A percentile compares a stretch with the other conserved stretches of the same genome.
Evolutionary conservation across 1,140 invertebrate genomes (phyloP).

Genomic region (Aporrectodea caliginosa): DNA sequence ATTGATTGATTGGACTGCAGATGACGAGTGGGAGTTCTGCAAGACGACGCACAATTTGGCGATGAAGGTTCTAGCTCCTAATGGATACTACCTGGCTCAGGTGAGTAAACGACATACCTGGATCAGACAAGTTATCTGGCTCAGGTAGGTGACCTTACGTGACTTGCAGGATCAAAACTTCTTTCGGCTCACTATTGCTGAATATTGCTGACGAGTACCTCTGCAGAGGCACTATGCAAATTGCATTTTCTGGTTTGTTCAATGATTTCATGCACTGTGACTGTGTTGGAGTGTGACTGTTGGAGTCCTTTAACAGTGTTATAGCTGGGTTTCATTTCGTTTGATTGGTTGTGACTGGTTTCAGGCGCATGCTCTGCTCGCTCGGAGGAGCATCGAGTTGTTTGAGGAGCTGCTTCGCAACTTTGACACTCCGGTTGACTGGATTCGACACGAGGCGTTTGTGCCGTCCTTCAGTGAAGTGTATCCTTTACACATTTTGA

Average conservation of each 20-base stretch:
- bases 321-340: not conserved
- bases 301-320: not conserved
- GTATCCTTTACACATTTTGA: constrained; percentile 16
- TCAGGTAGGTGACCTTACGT: too few species aligned
- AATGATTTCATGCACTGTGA: not conserved
- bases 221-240: not conserved
- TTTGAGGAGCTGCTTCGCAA: constrained; percentile 11
- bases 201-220: not conserved
- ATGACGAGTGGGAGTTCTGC: constrained; percentile 34
- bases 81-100: constrained; percentile 84
- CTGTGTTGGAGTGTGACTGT: not conserved
- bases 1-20: too few species aligned
- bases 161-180: not conserved
- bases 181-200: constrained; percentile 1
- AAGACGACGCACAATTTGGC: constrained; percentile 68
- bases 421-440: not conserved
- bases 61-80: constrained; percentile 71
- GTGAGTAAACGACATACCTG: too few species aligned
- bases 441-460: constrained; percentile 13
- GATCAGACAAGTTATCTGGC: too few species aligned
- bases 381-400: not conserved
- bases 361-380: constrained; percentile 10
- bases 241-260: not conserved
- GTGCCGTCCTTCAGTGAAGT: constrained; percentile 15
- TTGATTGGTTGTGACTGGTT: not conserved